phyloP scores from a whole-genome alignment of 2,888 invertebrate genomes.

The Melieria omissa region DNA sequence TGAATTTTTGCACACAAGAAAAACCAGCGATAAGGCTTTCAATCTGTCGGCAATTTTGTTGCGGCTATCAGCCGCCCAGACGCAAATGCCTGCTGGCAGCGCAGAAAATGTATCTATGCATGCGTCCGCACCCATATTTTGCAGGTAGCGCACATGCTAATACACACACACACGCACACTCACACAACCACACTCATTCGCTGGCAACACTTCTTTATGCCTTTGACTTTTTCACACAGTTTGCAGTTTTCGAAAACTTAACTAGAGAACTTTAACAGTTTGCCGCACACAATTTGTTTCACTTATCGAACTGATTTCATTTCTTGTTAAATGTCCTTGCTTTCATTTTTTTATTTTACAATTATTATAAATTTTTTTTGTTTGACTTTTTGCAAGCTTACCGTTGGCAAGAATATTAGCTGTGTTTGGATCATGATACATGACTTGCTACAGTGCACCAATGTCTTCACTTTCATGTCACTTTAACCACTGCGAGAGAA shows the following conservation, averaged over 20 bases:
- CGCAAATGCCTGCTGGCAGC: neutral
- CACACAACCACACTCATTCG: neutral
- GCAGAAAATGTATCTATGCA: neutral
- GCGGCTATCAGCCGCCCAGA: too few relatives aligned
- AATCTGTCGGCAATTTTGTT: too few relatives aligned
- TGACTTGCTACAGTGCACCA: slow-evolving; percentile 66
- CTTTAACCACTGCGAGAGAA: slow-evolving; percentile 67
- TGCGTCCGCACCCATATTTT: slow-evolving; percentile 2
- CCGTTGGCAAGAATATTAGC: slow-evolving; percentile 66
- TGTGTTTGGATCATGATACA: slow-evolving; percentile 68
- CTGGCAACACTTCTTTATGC: neutral
- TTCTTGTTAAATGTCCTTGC: neutral
- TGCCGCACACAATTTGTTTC: neutral
- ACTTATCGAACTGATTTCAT: neutral
- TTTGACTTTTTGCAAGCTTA: slow-evolving; percentile 52
- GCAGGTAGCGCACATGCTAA: neutral
- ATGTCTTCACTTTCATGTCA: slow-evolving; percentile 68
- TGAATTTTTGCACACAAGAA: slow-evolving; percentile 9
- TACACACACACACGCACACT: neutral
- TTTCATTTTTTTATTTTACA: slow-evolving; percentile 12
- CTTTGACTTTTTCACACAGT: neutral
- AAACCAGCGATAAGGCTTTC: too few relatives aligned
- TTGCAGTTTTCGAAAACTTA: neutral
- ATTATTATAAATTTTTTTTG: neutral
- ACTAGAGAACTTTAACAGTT: too few relatives aligned